These are phyloP conservation scores for Sebastes goodei DNA, from an alignment of 2,797 vertebrate species.

Conservation along the genomic window DNA sequence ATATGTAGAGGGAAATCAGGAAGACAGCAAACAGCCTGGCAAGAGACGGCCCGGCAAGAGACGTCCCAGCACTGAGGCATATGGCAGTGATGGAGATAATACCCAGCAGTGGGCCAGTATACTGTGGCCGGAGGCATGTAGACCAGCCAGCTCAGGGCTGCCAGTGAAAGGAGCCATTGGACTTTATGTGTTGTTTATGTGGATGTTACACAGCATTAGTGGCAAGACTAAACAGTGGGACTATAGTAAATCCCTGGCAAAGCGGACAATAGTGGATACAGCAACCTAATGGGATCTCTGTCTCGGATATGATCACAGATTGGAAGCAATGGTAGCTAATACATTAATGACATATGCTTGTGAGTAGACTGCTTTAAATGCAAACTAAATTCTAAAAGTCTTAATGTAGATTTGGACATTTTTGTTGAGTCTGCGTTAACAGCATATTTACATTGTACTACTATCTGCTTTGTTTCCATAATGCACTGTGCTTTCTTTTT, in stretches of 20 bases:
- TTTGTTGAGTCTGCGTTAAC: neutral
- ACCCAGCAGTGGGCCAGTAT: slow-evolving; percentile 22
- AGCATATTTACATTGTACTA: neutral
- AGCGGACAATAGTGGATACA: neutral
- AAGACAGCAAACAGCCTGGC: slow-evolving; percentile 17
- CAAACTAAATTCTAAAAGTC: neutral
- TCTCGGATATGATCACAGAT: neutral
- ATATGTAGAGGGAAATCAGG: slow-evolving; percentile 6
- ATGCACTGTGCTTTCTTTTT: neutral
- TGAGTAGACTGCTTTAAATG: neutral
- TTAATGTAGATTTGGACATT: neutral
- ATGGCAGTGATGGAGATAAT: slow-evolving; percentile 54
- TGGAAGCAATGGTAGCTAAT: neutral
- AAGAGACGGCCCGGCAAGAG: neutral
- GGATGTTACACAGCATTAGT: slow-evolving; percentile 30
- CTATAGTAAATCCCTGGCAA: slow-evolving; percentile 8
- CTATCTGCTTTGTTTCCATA: neutral
- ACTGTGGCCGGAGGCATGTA: slow-evolving; percentile 30
- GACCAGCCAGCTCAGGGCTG: slow-evolving; percentile 19
- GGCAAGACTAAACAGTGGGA: neutral
- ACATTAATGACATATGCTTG: neutral
- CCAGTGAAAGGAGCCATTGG: slow-evolving; percentile 20
- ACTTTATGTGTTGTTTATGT: slow-evolving; percentile 45
- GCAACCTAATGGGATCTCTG: neutral
- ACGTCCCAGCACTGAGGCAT: slow-evolving; percentile 31